phyloP scores from a whole-genome alignment of 2,888 invertebrate genomes.

The Sceliomorpha sp. region DNA sequence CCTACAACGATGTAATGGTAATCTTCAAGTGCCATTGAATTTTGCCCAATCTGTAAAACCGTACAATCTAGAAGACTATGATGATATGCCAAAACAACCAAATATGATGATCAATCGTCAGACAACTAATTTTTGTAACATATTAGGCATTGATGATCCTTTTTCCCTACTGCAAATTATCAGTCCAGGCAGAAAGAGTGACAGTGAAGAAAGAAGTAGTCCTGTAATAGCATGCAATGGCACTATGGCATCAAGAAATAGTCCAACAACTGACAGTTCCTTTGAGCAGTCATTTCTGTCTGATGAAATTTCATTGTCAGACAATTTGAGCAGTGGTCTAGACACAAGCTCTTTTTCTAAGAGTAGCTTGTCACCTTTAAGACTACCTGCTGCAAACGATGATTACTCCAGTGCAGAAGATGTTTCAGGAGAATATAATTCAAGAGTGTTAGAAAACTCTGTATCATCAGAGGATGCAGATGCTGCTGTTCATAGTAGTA shows the following conservation, averaged over 20 bases:
- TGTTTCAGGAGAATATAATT: no score
- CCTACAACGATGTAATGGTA: constrained; percentile 84
- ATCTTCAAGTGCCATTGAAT: constrained; percentile 87
- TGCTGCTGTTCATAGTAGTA: not conserved
- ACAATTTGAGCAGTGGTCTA: constrained; percentile 19
- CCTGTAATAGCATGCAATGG: no score
- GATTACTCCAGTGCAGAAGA: constrained; percentile 13
- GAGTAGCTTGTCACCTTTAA: constrained; percentile 45
- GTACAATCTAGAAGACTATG: constrained; percentile 81
- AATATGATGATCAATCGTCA: constrained; percentile 84
- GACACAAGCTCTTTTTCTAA: constrained; percentile 21
- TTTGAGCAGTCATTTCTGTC: constrained; percentile 34
- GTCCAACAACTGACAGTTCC: constrained; percentile 9
- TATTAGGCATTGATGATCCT: constrained; percentile 90
- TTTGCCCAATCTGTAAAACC: constrained; percentile 89
- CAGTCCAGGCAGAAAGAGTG: constrained; percentile 9
- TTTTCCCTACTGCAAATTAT: constrained; percentile 82
- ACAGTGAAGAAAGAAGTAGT: constrained; percentile 20
- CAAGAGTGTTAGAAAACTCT: no score
- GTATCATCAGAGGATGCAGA: not conserved
- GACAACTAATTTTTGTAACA: constrained; percentile 85
- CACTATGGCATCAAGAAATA: no score
- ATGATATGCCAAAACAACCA: constrained; percentile 69
- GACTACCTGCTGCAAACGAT: constrained; percentile 48
- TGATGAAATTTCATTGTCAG: constrained; percentile 24